Percentiles rank a stretch among this genome's conserved stretches.
These are phyloP conservation scores for Echinarachnius parma DNA, from an alignment of 53 echinoderm and acorn worm species.

Conservation along the genomic window DNA sequence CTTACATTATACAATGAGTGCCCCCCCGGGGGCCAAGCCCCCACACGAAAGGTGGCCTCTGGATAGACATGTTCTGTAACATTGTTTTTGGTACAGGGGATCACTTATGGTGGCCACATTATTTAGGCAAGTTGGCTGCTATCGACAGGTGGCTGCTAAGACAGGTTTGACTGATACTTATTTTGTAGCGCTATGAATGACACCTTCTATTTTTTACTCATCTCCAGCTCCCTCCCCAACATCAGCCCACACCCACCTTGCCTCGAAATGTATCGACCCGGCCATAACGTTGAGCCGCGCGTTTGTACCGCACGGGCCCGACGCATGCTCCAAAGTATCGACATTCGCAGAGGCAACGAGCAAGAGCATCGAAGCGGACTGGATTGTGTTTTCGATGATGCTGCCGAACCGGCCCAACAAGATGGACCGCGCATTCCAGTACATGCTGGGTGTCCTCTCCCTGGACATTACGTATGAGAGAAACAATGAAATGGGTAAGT, in stretches of 20 bases:
- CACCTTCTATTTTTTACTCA: background rate
- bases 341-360: constrained; percentile 78
- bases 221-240: constrained; percentile 79
- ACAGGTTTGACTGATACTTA: no score
- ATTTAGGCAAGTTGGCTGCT: no score
- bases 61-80: no score
- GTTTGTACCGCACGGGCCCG: constrained; percentile 68
- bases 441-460: constrained; percentile 69
- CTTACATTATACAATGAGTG: no score
- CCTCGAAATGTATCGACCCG: constrained; percentile 89
- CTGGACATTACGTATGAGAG: constrained; percentile 64
- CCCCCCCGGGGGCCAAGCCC: no score
- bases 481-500: constrained; percentile 54
- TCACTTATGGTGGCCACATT: no score
- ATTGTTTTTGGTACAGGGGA: no score
- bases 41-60: no score
- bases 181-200: no score
- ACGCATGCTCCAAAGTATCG: constrained; percentile 67
- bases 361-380: constrained; percentile 64
- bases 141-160: no score
- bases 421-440: constrained; percentile 86
- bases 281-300: constrained; percentile 56
- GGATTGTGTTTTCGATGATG: constrained; percentile 78
- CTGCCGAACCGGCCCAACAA: constrained; percentile 66
- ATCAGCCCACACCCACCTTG: constrained; percentile 58